phyloP scores from a whole-genome alignment of 2,113 vertebrate species.

The Nipponia nippon region DNA sequence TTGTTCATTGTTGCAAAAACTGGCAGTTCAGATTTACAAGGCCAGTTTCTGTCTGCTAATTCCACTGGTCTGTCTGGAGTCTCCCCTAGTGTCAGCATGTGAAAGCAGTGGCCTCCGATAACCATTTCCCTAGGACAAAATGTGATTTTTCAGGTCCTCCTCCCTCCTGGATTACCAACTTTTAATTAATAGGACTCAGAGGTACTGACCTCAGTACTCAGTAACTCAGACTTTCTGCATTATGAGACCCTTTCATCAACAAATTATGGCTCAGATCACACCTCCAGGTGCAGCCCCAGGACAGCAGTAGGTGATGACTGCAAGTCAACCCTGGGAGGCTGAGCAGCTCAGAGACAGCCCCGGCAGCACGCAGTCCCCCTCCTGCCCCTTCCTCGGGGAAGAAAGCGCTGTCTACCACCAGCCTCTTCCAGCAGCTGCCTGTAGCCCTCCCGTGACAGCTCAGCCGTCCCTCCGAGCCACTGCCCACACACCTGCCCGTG shows the following conservation, averaged over 20 bases:
- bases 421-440: background rate
- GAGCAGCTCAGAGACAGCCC: background rate
- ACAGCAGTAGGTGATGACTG: background rate
- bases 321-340: background rate
- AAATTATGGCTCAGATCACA: background rate
- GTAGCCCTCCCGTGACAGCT: background rate
- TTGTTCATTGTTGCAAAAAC: constrained; percentile 51
- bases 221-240: background rate
- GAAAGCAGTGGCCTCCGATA: background rate
- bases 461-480: accelerated
- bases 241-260: constrained; percentile 12
- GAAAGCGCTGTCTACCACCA: background rate
- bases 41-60: background rate
- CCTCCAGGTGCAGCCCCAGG: background rate
- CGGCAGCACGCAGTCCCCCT: background rate
- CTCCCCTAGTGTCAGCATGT: background rate
- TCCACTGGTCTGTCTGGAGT: background rate
- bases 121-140: background rate
- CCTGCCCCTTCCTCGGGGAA: background rate
- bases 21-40: constrained; percentile 24
- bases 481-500: background rate
- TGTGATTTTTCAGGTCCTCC: background rate
- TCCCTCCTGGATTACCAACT: background rate
- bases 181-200: constrained; percentile 25
- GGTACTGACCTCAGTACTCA: too few relatives aligned